Evolutionary conservation across 1,140 invertebrate species (phyloP), one percentile per base, ranked within the genome.

Genomic region (Pachypsylla venusta): DNA sequence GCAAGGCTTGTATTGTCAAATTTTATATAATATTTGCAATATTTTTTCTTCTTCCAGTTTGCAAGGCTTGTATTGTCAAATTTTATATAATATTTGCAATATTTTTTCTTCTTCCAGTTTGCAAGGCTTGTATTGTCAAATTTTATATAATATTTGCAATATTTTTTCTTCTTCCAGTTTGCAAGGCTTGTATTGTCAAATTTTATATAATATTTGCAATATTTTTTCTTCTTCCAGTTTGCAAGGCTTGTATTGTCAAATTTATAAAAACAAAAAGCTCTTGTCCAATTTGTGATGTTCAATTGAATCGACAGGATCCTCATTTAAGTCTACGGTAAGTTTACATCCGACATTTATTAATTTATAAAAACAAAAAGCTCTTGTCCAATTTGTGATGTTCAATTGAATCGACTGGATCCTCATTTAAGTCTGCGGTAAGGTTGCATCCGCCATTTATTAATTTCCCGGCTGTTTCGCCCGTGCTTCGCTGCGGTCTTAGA

Each of bases 1-100:
- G 89, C 70, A 79, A 84, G 64, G 85, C 84, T 64, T 92, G 89
- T 69, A 87, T 92, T 65, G 79, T 91, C 20, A 83, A 83, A 63
- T 85, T 89, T 73, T n/a, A n/a, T n/a, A n/a, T n/a, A n/a, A n/a
- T n/a, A n/a, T n/a, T n/a, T n/a, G n/a, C n/a, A n/a, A n/a, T n/a
- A n/a, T n/a, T n/a, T n/a, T n/a, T n/a, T n/a, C 66, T 63, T 67
- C 64, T 72, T 75, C 26, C 73, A 90, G 87, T 89, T 79, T 92
- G 89, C 70, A 79, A 84, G 64, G 85, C 84, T 64, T 92, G 89
- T 69, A 87, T 92, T 65, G 79, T 91, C 20, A 83, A 83, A 63
- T 85, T 89, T 73, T 35, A 35, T 35, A 12, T 35, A n/a, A 12
- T 35, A 35, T 35, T 35, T 35, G n/a, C 30, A 35, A 12, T n/a